Evolutionary conservation across 2,888 invertebrate genomes (phyloP).

Genomic region (Darwinula stevensoni): DNA sequence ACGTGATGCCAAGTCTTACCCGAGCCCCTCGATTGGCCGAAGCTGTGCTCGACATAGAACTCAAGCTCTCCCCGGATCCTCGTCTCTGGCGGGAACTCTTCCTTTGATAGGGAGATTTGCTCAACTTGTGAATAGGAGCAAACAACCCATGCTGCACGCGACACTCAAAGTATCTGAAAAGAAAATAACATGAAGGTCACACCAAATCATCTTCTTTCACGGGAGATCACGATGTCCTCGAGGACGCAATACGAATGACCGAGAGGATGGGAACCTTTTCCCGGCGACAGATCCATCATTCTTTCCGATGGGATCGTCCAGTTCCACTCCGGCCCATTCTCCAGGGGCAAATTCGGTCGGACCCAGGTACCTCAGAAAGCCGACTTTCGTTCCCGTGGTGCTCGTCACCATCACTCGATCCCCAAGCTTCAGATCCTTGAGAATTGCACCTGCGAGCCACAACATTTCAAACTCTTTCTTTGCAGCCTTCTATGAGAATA

Average conservation of each 20-base stretch:
- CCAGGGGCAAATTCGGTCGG: constrained; percentile 10
- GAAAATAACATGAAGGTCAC: too few species aligned
- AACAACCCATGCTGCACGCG: constrained; percentile 68
- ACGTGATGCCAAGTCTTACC: too few species aligned
- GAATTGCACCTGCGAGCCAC: too few species aligned
- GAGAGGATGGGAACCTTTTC: constrained; percentile 8
- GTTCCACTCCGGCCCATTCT: constrained; percentile 10
- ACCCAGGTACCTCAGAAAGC: constrained; percentile 11
- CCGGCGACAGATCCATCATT: constrained; percentile 11
- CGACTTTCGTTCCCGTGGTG: constrained; percentile 13
- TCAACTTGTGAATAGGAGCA: constrained; percentile 68
- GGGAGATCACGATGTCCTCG: neutral
- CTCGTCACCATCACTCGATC: constrained; percentile 16
- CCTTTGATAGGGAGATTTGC: constrained; percentile 31
- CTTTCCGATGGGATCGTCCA: constrained; percentile 10
- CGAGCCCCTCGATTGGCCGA: too few species aligned
- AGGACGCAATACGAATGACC: too few species aligned
- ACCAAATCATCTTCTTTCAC: too few species aligned
- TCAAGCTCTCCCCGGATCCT: neutral
- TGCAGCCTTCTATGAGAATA: too few species aligned
- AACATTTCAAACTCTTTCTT: neutral
- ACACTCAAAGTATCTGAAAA: constrained; percentile 71
- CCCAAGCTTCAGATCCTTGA: constrained; percentile 14
- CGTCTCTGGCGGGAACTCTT: neutral
- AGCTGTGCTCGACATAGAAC: neutral